A percentile compares a stretch with the other conserved stretches of the same genome.
These are phyloP conservation scores for Carassius carassius DNA, from an alignment of 2,113 vertebrate genomes.

Conservation along the genomic window DNA sequence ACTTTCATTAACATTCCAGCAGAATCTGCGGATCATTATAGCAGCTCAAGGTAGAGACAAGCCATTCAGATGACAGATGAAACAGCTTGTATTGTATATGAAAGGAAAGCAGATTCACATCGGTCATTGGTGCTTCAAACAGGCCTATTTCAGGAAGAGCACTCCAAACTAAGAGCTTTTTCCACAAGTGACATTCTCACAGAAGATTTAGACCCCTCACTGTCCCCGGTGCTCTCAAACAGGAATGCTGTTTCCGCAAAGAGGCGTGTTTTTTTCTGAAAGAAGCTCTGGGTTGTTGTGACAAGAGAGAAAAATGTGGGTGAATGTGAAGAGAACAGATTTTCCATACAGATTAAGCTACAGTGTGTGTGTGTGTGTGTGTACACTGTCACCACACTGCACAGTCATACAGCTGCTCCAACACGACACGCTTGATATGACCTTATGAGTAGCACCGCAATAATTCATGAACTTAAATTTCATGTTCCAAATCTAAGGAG, in stretches of 20 bases:
- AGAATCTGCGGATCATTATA: constrained; percentile 20
- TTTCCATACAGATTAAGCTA: constrained; percentile 34
- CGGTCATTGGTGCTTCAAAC: constrained; percentile 55
- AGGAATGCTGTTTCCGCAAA: constrained; percentile 32
- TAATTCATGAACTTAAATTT: constrained; percentile 13
- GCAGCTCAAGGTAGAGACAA: constrained; percentile 48
- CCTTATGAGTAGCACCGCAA: not conserved
- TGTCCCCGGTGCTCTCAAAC: constrained; percentile 26
- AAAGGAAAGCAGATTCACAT: constrained; percentile 51
- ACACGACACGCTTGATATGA: constrained; percentile 8
- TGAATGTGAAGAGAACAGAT: constrained; percentile 32
- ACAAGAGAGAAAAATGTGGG: constrained; percentile 28
- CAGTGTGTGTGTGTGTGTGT: constrained; percentile 8
- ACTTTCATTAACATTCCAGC: constrained; percentile 19
- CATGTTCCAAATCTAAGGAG: not conserved
- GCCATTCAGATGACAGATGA: constrained; percentile 44
- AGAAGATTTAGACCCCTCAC: constrained; percentile 38
- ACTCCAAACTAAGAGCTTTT: constrained; percentile 22
- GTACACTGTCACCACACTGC: not conserved
- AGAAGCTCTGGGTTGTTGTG: constrained; percentile 32
- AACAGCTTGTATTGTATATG: constrained; percentile 40
- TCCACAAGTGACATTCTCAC: constrained; percentile 6
- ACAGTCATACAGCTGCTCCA: constrained; percentile 10
- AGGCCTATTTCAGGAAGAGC: constrained; percentile 58
- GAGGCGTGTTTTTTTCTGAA: constrained; percentile 36